phyloP scores from a whole-genome alignment of 2,888 invertebrate genomes.

The Drosophila subsilvestris region DNA sequence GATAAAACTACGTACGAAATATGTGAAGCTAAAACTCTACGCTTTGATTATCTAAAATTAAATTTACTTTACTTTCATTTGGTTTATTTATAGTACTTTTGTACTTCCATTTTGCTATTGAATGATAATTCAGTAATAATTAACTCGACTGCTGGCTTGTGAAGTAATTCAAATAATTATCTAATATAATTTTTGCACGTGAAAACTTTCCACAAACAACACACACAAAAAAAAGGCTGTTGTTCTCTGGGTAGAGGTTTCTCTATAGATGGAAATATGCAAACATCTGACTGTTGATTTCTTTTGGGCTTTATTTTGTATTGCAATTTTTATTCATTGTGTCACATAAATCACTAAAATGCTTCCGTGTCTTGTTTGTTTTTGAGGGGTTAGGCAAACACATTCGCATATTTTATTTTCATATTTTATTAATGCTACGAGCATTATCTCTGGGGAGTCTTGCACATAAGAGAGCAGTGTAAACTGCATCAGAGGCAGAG shows the following conservation, averaged over 20 bases:
- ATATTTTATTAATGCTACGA: not conserved
- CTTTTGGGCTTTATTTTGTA: not conserved
- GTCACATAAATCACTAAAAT: constrained; percentile 20
- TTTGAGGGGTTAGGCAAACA: constrained; percentile 25
- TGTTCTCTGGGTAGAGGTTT: not conserved
- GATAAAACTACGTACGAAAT: not conserved
- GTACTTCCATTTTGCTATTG: not conserved
- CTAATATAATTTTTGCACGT: not conserved
- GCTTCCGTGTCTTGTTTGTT: constrained; percentile 23
- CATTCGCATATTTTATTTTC: constrained; percentile 11
- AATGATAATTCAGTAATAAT: constrained; percentile 2
- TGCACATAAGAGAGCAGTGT: not conserved
- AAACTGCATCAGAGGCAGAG: constrained; percentile 3
- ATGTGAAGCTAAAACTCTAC: not conserved
- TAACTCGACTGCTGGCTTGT: not conserved
- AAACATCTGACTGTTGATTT: not conserved
- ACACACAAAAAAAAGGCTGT: not conserved
- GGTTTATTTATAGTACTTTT: not conserved
- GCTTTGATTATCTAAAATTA: not conserved
- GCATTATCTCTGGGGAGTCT: not conserved
- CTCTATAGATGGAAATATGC: constrained; percentile 13
- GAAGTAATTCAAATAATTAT: not conserved
- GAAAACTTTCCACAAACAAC: not conserved
- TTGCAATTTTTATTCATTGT: not conserved
- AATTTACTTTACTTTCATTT: not conserved